Conservation (phyloP, 2,888 invertebrate species). For the Acanthosepion pharaonis region DNA sequence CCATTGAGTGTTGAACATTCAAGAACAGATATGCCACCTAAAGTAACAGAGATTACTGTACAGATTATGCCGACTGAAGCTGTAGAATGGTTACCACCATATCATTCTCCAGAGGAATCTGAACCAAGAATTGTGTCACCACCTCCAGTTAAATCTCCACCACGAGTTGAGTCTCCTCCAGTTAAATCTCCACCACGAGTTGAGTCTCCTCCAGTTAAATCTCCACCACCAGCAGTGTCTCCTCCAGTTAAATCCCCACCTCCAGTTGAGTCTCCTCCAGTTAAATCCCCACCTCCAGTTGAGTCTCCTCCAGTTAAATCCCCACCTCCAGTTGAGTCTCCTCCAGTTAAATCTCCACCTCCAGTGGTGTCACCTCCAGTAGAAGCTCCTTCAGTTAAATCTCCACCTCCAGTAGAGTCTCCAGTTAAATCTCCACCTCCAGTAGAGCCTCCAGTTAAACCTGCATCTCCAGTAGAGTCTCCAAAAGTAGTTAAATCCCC, state of each 20-base stretch:
- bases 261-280: background rate
- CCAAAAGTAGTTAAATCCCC: background rate
- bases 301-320: background rate
- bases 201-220: background rate
- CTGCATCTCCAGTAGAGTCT: background rate
- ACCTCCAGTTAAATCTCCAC: background rate
- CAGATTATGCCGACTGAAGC: background rate
- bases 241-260: background rate
- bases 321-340: background rate
- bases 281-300: background rate
- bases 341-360: background rate
- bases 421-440: background rate
- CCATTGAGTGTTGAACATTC: slow-evolving; percentile 7
- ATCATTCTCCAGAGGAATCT: background rate
- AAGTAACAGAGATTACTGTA: background rate
- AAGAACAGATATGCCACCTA: background rate
- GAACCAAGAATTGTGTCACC: background rate
- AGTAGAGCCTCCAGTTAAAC: background rate
- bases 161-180: background rate
- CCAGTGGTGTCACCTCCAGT: background rate
- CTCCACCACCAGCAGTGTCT: too few relatives aligned
- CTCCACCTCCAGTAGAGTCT: background rate
- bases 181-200: background rate
- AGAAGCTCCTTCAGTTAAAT: background rate
- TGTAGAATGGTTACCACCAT: too few relatives aligned